These are phyloP conservation scores for Steinernema khuongi DNA, from an alignment of 1,140 invertebrate genomes.

Conservation along the genomic window DNA sequence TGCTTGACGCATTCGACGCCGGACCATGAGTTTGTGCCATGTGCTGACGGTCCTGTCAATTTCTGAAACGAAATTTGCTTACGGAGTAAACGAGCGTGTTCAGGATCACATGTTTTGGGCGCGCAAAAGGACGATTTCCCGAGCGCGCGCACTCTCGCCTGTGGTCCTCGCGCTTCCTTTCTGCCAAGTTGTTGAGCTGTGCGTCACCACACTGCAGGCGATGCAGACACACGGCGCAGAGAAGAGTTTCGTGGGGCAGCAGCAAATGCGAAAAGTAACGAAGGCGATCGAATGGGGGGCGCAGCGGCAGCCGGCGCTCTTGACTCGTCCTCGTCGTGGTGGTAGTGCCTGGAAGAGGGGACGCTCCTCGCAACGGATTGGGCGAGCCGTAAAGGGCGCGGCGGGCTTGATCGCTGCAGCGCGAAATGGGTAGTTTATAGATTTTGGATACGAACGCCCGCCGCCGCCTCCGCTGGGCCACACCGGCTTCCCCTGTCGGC, in stretches of 20 bases:
- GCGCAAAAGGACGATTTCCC: not conserved
- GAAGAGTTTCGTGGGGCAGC: not conserved
- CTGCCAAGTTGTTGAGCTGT: not conserved
- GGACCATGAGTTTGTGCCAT: not conserved
- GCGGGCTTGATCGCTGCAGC: not conserved
- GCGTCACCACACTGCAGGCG: too few species aligned
- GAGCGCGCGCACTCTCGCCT: not conserved
- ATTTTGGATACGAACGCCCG: not conserved
- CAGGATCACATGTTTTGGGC: too few species aligned
- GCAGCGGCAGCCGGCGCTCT: too few species aligned
- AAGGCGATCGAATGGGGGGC: not conserved
- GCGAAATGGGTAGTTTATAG: constrained; percentile 5
- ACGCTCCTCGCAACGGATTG: not conserved
- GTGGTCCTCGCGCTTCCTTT: not conserved
- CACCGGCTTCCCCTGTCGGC: too few species aligned
- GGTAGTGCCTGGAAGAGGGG: too few species aligned
- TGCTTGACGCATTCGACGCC: not conserved
- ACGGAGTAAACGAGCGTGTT: too few species aligned
- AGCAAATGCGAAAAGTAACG: not conserved
- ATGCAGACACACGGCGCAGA: not conserved
- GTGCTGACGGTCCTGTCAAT: not conserved
- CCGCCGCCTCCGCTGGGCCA: too few species aligned
- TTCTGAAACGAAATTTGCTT: too few species aligned
- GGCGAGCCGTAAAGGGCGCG: not conserved
- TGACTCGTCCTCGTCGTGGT: not conserved